Percentiles rank a stretch among this genome's conserved stretches.
Conservation (phyloP, 2,797 vertebrate species). For the Masticophis lateralis region DNA sequence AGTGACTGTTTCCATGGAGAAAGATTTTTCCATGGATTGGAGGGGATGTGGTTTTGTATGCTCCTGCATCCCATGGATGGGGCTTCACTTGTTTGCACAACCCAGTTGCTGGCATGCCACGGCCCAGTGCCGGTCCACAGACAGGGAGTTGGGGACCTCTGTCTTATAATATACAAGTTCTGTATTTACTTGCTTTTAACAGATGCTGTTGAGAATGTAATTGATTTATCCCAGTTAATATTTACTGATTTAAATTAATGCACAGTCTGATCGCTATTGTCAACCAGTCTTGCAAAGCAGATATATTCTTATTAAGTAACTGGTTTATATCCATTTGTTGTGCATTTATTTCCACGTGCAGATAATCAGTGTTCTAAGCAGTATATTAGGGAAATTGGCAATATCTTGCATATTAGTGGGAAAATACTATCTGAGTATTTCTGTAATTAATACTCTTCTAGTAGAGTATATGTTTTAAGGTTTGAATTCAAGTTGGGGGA, state of each 20-base stretch:
- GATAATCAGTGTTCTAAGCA: background rate
- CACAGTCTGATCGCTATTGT: background rate
- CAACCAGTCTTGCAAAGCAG: background rate
- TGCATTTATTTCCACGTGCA: background rate
- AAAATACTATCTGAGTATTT: background rate
- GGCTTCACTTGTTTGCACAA: no score
- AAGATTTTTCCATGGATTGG: no score
- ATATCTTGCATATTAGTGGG: background rate
- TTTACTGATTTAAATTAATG: background rate
- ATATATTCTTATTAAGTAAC: background rate
- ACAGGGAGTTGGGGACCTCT: no score
- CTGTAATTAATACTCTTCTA: background rate
- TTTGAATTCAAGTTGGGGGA: background rate
- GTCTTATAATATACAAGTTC: background rate
- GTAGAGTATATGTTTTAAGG: background rate
- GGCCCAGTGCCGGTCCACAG: no score
- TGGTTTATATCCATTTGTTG: background rate
- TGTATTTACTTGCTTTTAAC: background rate
- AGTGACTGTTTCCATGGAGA: no score
- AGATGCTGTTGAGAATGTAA: background rate
- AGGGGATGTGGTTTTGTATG: no score
- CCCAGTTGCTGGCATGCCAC: no score
- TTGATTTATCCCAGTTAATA: background rate
- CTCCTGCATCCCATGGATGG: no score
- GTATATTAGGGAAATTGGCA: background rate